Conservation (phyloP, 2,888 invertebrate species). For the Noctua comes region DNA sequence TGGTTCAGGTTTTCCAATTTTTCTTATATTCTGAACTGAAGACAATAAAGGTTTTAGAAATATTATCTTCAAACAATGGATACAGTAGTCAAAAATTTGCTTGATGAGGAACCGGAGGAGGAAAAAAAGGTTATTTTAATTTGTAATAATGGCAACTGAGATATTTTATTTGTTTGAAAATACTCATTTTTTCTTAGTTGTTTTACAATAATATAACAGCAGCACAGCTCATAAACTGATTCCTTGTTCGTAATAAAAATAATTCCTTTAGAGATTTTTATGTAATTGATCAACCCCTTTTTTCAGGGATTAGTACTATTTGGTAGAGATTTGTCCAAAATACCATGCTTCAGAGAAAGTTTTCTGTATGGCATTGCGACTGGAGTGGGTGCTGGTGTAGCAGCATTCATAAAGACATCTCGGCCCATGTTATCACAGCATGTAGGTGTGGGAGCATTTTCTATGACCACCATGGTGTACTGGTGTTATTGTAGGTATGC, state of each 20-base stretch:
- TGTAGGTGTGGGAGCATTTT: slow-evolving; percentile 92
- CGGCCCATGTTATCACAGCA: slow-evolving; percentile 91
- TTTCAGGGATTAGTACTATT: slow-evolving; percentile 91
- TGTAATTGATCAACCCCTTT: slow-evolving; percentile 13
- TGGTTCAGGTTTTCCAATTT: not conserved
- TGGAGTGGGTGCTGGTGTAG: slow-evolving; percentile 92
- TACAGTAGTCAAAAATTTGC: slow-evolving; percentile 85
- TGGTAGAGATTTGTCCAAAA: slow-evolving; percentile 93
- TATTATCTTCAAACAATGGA: slow-evolving; percentile 75
- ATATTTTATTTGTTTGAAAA: not conserved
- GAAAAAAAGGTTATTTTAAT: slow-evolving; percentile 70
- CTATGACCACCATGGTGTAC: slow-evolving; percentile 91
- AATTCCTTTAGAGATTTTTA: not conserved
- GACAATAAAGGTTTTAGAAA: not conserved
- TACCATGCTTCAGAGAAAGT: slow-evolving; percentile 95
- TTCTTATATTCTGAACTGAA: slow-evolving; percentile 5
- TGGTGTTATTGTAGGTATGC: slow-evolving; percentile 93
- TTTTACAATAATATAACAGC: not conserved
- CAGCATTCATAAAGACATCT: slow-evolving; percentile 94
- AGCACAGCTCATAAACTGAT: not conserved
- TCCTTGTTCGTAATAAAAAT: not conserved
- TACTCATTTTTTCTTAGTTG: not conserved
- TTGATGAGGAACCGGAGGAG: slow-evolving; percentile 82
- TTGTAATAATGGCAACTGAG: not conserved
- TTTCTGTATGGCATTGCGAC: slow-evolving; percentile 93